Conservation (phyloP, 1,140 invertebrate genomes). For the Scaptomyza pallida region DNA sequence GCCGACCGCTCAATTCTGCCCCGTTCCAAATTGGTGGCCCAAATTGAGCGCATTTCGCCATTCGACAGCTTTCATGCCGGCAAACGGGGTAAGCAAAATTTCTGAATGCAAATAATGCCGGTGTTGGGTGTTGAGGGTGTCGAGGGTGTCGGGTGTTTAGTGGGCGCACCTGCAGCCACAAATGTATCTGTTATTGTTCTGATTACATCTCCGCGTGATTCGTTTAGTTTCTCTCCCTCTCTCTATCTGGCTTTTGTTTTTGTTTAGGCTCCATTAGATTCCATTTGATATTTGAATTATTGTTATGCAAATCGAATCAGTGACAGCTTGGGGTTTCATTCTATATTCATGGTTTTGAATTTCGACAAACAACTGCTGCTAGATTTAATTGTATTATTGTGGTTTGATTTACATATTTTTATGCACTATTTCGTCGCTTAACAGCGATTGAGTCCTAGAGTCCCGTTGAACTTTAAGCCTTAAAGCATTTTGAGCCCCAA, state of each 20-base stretch:
- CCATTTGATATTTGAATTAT: slow-evolving; percentile 51
- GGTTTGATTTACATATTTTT: slow-evolving; percentile 2
- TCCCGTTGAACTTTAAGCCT: too few relatives aligned
- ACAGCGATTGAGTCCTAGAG: too few relatives aligned
- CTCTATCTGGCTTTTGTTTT: slow-evolving; percentile 26
- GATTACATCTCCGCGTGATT: neutral
- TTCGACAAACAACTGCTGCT: neutral
- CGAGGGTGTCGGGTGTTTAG: too few relatives aligned
- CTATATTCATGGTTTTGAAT: neutral
- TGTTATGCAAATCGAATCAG: slow-evolving; percentile 41
- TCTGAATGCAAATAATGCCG: too few relatives aligned
- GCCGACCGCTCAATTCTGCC: slow-evolving; percentile 91
- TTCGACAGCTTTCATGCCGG: slow-evolving; percentile 96
- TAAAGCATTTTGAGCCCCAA: too few relatives aligned
- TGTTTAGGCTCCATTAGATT: slow-evolving; percentile 22
- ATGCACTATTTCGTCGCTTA: neutral
- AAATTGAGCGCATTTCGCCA: slow-evolving; percentile 93
- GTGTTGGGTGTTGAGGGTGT: too few relatives aligned
- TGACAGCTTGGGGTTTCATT: slow-evolving; percentile 11
- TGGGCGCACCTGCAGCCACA: neutral
- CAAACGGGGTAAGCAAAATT: slow-evolving; percentile 90
- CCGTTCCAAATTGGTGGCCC: slow-evolving; percentile 91
- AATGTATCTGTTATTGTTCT: slow-evolving; percentile 24
- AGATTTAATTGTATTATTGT: neutral
- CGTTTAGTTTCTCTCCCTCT: neutral